Evolutionary conservation across 2,113 vertebrate species (phyloP), one percentile per base, ranked within the genome.

Genomic region (Anhinga rufa): DNA sequence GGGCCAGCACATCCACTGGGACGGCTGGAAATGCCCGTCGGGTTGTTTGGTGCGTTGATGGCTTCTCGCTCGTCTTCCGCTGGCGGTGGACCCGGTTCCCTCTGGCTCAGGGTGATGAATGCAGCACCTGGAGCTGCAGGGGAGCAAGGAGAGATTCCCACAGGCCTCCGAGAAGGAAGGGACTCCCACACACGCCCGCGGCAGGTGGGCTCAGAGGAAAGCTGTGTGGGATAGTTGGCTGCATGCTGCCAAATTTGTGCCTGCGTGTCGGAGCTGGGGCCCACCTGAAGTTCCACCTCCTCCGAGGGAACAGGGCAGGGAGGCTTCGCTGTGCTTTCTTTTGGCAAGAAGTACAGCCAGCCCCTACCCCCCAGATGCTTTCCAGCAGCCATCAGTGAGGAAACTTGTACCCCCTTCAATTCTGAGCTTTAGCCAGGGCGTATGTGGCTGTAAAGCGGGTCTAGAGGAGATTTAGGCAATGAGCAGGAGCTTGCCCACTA

Each of bases 1-100:
- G 34, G 36, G 11, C 26, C 70, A 79, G 48, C 54, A 25, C 4
- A 2, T 18, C 38, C 0, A 0, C 54, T 11, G n/a, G 12, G 32
- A 31, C 1, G 10, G n/a, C 68, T 88, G 48, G 32, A 81, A 91
- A 24, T 92, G 52, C 55, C 58, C 3, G 0, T 18, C 1, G 1
- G 19, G 57, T 51, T 60, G 49, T 78, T 82, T 10, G 13, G 6
- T 69, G 42, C 1, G 0, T 54, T 26, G 29, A 31, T 90, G 44
- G 44, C 20, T 71, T 92, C 40, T 75, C 0, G 0, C 15, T 72
- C 25, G 64, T 68, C n/a, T 94, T 51, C 31, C 3, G 18, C 69
- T 75, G 44, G n/a, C 1, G 8, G 40, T 44, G 57, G 15, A 65
- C 60, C 16, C 2, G 5, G 19, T 84, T 65, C 28, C 15, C 21